These are phyloP conservation scores for Sinocyclocheilus maitianheensis DNA, from an alignment of 2,113 vertebrate species.

Conservation along the genomic window DNA sequence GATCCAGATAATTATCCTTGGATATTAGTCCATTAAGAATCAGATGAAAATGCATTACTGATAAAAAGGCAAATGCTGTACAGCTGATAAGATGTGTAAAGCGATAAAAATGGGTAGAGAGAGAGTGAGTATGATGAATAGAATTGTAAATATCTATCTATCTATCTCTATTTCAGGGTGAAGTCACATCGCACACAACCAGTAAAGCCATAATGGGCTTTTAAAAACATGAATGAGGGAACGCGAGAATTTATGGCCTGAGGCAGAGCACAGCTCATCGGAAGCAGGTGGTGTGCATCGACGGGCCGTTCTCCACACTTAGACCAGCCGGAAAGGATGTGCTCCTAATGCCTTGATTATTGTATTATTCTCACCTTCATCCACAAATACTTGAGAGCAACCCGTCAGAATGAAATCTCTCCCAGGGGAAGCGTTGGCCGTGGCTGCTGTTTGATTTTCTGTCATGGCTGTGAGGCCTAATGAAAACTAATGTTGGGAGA, in stretches of 20 bases:
- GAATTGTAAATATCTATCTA: neutral
- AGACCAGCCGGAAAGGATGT: slow-evolving; percentile 48
- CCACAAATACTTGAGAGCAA: slow-evolving; percentile 55
- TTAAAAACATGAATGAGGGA: neutral
- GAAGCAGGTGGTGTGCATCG: neutral
- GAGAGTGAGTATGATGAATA: neutral
- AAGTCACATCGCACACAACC: neutral
- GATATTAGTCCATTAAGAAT: slow-evolving; percentile 45
- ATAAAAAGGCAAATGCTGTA: slow-evolving; percentile 21
- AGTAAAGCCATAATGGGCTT: neutral
- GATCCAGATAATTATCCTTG: slow-evolving; percentile 50
- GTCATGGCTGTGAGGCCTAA: slow-evolving; percentile 58
- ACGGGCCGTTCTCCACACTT: neutral
- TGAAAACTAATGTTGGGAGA: slow-evolving; percentile 62
- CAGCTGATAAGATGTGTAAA: slow-evolving; percentile 25
- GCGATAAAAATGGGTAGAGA: neutral
- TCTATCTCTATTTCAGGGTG: neutral
- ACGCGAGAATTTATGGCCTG: neutral
- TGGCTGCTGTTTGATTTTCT: slow-evolving; percentile 61
- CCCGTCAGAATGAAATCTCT: slow-evolving; percentile 60
- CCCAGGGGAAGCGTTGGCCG: slow-evolving; percentile 52
- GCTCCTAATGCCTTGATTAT: slow-evolving; percentile 53
- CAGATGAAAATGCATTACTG: slow-evolving; percentile 27
- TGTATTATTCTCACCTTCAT: slow-evolving; percentile 61
- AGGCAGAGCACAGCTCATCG: neutral